Conservation (phyloP, 1,140 invertebrate genomes). For the Drosophila orena region DNA sequence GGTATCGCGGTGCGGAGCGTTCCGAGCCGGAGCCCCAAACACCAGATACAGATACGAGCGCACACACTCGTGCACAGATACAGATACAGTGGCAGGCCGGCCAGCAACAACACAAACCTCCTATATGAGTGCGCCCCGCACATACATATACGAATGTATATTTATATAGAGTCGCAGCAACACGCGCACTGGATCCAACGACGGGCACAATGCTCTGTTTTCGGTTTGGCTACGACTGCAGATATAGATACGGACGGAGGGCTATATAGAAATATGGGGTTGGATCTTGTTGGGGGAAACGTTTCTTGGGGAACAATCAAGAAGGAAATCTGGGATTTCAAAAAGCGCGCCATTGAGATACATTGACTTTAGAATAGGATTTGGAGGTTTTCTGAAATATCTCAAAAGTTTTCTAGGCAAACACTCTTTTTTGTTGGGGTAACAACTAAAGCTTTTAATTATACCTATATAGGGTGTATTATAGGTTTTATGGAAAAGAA, state of each 20-base stretch:
- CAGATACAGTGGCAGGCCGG: conserved; percentile 37
- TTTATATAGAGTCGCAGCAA: conserved; percentile 60
- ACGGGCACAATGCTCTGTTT: conserved; percentile 31
- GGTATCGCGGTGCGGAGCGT: conserved; percentile 63
- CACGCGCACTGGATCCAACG: conserved; percentile 74
- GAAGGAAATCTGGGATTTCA: background rate
- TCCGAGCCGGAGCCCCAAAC: conserved; percentile 65
- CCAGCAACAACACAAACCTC: conserved; percentile 5
- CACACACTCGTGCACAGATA: conserved; percentile 37
- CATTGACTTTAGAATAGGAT: background rate
- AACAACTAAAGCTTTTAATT: too few relatives aligned
- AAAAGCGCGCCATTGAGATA: background rate
- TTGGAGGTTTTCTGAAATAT: background rate
- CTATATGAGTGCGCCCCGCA: conserved; percentile 14
- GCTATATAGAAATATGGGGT: conserved; percentile 5
- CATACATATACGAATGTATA: conserved; percentile 30
- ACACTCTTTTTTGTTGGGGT: too few relatives aligned
- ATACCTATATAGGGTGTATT: too few relatives aligned
- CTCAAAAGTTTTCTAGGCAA: background rate
- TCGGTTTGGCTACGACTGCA: conserved; percentile 10
- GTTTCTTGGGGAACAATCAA: background rate
- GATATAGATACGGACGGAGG: conserved; percentile 40
- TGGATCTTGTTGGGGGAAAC: conserved; percentile 1
- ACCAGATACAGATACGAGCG: conserved; percentile 67
- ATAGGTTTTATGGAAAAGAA: too few relatives aligned